Percentiles rank a stretch among this genome's conserved stretches.
These are phyloP conservation scores for Clupea harengus DNA, from an alignment of 2,113 vertebrate genomes.

Conservation along the genomic window DNA sequence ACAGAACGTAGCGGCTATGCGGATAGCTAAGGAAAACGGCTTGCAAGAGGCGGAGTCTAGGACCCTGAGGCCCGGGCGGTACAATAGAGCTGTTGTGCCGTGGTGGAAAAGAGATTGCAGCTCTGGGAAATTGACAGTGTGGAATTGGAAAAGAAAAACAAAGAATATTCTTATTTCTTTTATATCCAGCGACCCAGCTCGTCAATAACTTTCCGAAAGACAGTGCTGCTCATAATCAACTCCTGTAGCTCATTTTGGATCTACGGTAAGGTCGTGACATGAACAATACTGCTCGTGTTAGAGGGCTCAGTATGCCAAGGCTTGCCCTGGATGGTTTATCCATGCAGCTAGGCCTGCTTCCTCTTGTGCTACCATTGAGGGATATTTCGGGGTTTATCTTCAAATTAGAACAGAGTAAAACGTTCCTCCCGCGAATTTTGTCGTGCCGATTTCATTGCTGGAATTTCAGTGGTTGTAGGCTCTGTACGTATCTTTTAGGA, in stretches of 20 bases:
- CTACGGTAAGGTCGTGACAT: slow-evolving; percentile 64
- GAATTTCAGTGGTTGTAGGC: neutral
- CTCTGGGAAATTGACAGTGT: slow-evolving; percentile 58
- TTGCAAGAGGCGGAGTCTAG: slow-evolving; percentile 76
- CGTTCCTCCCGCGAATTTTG: neutral
- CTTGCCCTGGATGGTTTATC: slow-evolving; percentile 54
- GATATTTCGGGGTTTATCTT: neutral
- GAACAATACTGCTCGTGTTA: slow-evolving; percentile 66
- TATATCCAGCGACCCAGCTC: neutral
- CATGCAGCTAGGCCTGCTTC: slow-evolving; percentile 63
- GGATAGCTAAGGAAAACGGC: slow-evolving; percentile 21
- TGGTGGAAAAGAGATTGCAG: slow-evolving; percentile 57
- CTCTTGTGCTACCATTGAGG: slow-evolving; percentile 17
- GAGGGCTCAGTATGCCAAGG: slow-evolving; percentile 54
- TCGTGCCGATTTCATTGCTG: neutral
- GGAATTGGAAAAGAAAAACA: slow-evolving; percentile 40
- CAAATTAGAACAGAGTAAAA: neutral
- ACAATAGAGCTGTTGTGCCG: slow-evolving; percentile 90
- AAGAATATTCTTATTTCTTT: slow-evolving; percentile 23
- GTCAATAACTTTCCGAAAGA: slow-evolving; percentile 12
- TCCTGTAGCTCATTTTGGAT: slow-evolving; percentile 34
- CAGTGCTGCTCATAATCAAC: slow-evolving; percentile 9
- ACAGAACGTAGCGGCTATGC: slow-evolving; percentile 42
- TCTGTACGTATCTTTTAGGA: slow-evolving; percentile 41
- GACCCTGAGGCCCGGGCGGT: slow-evolving; percentile 77